Base-by-base conservation (phyloP, 2,888 invertebrate species). In the Anoncus sp. region DNA sequence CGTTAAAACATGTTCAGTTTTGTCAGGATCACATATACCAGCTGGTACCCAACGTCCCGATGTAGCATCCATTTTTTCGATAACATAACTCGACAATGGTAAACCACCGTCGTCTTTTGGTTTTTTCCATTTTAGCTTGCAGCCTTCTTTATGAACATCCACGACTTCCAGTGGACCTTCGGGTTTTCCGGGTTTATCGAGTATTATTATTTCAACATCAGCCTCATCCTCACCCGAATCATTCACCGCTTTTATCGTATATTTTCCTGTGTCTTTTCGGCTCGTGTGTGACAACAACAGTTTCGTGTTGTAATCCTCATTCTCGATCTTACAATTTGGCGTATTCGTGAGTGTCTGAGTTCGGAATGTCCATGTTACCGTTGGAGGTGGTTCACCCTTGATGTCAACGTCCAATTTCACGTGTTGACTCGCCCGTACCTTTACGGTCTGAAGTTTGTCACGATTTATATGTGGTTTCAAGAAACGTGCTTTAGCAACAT, bases 101-200 rank as follows among this genome's bases (percentile, higher is more conserved):
- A 97, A 92, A 12, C 98, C 99, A 40, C 99, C 99, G 82, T 99
- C 98, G 91, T 99, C 98, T 90, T 97, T 97, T 0, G 99, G 99
- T 87, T 97, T 97, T 83, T 96, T 96, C 99, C 99, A 99, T 85
- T 96, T 95, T 12, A 99, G 93, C 87, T 97, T 98, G 88, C 98
- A 98, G 67, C 98, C 97, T 90, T 98, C 98, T 78, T 97, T 97
- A 91, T 97, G 98, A 0, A 99, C 94, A 89, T 98, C 98, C 0
- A 94, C 94, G 0, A 98, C 97, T 88, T 98, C 98, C 0, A 99
- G 92, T 0, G 99, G 99, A 49, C 98, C 98, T 91, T 97, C 97
- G 0, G 98, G 98, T 89, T 96, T 96, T 84, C 95, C 94, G 18
- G 98, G 98, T 87, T 96, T 97, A 89, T 97, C 97, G 53, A 97